These are phyloP conservation scores for Eumeta japonica DNA, from an alignment of 1,140 invertebrate genomes.

Conservation along the genomic window DNA sequence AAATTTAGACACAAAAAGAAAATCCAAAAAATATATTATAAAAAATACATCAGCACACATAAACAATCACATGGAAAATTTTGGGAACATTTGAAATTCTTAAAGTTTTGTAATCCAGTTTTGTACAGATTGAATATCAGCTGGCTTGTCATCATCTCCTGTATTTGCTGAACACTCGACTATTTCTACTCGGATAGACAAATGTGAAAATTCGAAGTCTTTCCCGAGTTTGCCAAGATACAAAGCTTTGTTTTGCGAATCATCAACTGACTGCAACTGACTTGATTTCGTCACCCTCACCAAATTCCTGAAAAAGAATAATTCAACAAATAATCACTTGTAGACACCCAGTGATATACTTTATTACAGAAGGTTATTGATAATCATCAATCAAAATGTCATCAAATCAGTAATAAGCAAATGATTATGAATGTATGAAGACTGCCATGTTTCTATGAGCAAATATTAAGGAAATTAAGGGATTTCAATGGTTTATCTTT, in stretches of 20 bases:
- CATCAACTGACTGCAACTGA: slow-evolving; percentile 72
- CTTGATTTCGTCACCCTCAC: slow-evolving; percentile 76
- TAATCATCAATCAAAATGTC: too few species aligned
- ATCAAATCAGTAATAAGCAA: too few species aligned
- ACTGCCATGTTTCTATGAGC: too few species aligned
- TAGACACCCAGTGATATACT: slow-evolving; percentile 4
- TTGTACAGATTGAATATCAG: slow-evolving; percentile 61
- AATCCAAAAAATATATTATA: too few species aligned
- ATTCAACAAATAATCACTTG: too few species aligned
- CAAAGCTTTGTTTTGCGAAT: slow-evolving; percentile 60
- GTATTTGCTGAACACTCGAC: slow-evolving; percentile 68
- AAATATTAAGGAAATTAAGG: too few species aligned
- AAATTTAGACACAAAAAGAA: too few species aligned
- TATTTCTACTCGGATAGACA: slow-evolving; percentile 71
- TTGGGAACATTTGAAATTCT: too few species aligned
- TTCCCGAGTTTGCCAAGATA: slow-evolving; percentile 72
- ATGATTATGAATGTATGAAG: too few species aligned
- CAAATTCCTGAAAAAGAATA: slow-evolving; percentile 64
- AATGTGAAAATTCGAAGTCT: slow-evolving; percentile 79
- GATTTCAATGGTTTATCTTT: too few species aligned
- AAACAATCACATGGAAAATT: too few species aligned
- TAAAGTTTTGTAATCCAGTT: slow-evolving; percentile 66
- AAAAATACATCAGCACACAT: too few species aligned
- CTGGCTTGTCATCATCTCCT: slow-evolving; percentile 57
- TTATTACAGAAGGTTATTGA: not conserved